A percentile compares a stretch with the other conserved stretches of the same genome.
Conservation (phyloP, 2,888 invertebrate species). For the Lycaena phlaeas region DNA sequence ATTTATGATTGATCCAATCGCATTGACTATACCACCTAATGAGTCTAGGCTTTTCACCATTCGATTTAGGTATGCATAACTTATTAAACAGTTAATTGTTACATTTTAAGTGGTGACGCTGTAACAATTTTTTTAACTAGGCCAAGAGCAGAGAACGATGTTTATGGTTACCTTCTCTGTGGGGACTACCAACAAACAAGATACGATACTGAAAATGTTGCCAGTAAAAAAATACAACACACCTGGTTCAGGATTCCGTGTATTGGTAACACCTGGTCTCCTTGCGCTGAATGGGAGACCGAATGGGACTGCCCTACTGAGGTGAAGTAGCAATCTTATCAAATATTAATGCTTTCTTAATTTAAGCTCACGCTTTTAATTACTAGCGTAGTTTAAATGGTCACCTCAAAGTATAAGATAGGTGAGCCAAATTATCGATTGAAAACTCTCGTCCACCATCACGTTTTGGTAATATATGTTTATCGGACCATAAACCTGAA, state of each 20-base stretch:
- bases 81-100: no score
- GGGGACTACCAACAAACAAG: constrained; percentile 51
- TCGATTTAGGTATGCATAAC: constrained; percentile 44
- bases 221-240: constrained; percentile 37
- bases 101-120: no score
- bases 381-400: no score
- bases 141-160: constrained; percentile 47
- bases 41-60: constrained; percentile 58
- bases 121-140: no score
- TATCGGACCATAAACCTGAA: no score
- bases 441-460: no score
- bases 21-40: constrained; percentile 45
- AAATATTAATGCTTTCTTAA: no score
- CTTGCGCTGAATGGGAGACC: constrained; percentile 49
- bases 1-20: constrained; percentile 53
- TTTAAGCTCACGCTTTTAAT: no score
- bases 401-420: no score
- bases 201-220: constrained; percentile 20
- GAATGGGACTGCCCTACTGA: constrained; percentile 56
- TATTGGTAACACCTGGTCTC: constrained; percentile 54
- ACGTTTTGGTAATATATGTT: no score
- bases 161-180: constrained; percentile 50
- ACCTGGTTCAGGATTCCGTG: constrained; percentile 60
- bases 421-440: no score
- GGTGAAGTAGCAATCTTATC: constrained; percentile 31